Conservation (phyloP, 2,888 invertebrate species). For the Formica aserva region DNA sequence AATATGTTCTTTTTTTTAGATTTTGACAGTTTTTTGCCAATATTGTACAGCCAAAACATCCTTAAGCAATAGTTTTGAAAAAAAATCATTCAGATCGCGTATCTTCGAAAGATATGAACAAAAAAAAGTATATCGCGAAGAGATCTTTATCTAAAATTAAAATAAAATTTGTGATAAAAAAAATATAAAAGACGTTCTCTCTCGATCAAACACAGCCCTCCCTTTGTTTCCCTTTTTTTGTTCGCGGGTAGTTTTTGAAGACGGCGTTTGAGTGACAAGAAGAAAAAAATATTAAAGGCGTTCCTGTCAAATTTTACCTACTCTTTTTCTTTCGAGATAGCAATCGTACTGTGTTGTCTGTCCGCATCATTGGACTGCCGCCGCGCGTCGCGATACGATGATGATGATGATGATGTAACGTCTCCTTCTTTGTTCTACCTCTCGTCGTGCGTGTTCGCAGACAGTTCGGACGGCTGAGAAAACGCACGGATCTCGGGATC, state of each 20-base stretch:
- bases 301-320: slow-evolving; percentile 11
- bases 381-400: slow-evolving; percentile 34
- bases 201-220: neutral
- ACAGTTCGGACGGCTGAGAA: slow-evolving; percentile 43
- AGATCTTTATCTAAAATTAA: neutral
- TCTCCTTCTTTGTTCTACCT: slow-evolving; percentile 39
- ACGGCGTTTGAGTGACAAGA: neutral
- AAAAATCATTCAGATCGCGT: neutral
- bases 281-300: neutral
- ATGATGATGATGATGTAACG: slow-evolving; percentile 46
- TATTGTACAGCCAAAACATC: too few relatives aligned
- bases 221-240: slow-evolving; percentile 29
- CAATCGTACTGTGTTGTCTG: neutral
- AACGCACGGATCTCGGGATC: slow-evolving; percentile 31
- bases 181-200: neutral
- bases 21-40: too few relatives aligned
- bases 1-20: too few relatives aligned
- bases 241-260: neutral
- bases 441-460: slow-evolving; percentile 39
- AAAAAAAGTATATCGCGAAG: neutral
- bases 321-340: neutral
- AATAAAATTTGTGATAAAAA: neutral
- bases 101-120: neutral
- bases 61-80: neutral
- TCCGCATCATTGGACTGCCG: neutral